Evolutionary conservation across 2,797 vertebrate genomes (phyloP).

Genomic region (Sebastolobus alascanus): DNA sequence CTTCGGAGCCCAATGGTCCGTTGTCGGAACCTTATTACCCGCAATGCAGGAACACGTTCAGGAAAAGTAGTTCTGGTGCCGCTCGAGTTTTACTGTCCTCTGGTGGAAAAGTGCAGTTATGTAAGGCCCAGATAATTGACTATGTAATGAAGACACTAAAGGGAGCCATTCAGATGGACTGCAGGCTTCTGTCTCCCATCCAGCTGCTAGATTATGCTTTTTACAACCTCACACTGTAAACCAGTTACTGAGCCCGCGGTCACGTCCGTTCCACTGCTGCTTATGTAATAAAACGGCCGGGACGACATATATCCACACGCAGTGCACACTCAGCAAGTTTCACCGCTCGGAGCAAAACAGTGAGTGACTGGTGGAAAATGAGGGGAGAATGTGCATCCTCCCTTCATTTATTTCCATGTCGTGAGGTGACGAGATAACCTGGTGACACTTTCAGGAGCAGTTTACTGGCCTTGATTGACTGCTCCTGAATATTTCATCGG

Average conservation of each 20-base stretch:
- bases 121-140: constrained; percentile 54
- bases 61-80: neutral
- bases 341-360: constrained; percentile 36
- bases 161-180: constrained; percentile 21
- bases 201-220: constrained; percentile 47
- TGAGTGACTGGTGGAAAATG: constrained; percentile 39
- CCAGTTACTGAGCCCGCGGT: constrained; percentile 48
- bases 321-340: constrained; percentile 53
- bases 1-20: neutral
- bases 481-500: constrained; percentile 41
- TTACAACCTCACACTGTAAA: constrained; percentile 50
- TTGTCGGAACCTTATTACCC: constrained; percentile 12
- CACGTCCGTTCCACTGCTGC: constrained; percentile 52
- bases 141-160: constrained; percentile 55
- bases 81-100: constrained; percentile 37
- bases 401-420: constrained; percentile 30
- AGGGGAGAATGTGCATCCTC: constrained; percentile 33
- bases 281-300: constrained; percentile 57
- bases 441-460: constrained; percentile 30
- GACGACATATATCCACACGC: constrained; percentile 25
- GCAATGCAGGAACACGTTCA: constrained; percentile 33
- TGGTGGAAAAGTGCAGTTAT: constrained; percentile 28
- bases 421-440: constrained; percentile 6
- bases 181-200: constrained; percentile 29
- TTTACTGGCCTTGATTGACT: constrained; percentile 21